phyloP scores from a whole-genome alignment of 1,140 invertebrate genomes.

The Meloidogyne hapla region DNA sequence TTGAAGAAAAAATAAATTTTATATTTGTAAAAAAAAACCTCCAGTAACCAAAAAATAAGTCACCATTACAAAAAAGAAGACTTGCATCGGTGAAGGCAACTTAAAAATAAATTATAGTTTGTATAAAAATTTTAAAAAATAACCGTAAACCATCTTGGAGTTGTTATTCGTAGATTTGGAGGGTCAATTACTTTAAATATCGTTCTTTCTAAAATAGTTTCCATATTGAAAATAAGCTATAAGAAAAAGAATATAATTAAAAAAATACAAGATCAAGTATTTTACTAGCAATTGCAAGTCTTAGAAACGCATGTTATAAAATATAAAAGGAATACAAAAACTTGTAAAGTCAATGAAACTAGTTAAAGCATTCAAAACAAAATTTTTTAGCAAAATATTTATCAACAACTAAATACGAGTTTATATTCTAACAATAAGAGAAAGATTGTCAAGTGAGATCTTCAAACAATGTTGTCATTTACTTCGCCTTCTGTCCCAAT shows the following conservation, averaged over 20 bases:
- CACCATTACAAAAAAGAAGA: conserved; percentile 82
- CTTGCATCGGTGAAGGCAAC: conserved; percentile 86
- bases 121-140: neutral
- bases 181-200: conserved; percentile 40
- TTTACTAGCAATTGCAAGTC: no score
- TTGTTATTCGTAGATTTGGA: conserved; percentile 46
- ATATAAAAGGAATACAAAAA: no score
- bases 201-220: conserved; percentile 33
- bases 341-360: no score
- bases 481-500: no score
- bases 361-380: no score
- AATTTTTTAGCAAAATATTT: no score
- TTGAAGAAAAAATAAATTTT: neutral
- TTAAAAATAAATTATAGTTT: conserved; percentile 55
- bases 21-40: conserved; percentile 70
- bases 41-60: conserved; percentile 97
- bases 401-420: no score
- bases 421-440: no score
- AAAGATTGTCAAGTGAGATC: no score
- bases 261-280: no score
- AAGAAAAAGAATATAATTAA: neutral
- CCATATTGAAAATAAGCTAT: conserved; percentile 29
- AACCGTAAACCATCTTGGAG: conserved; percentile 50
- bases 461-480: no score
- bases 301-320: no score